Percentiles rank a stretch among this genome's conserved stretches.
These are phyloP conservation scores for Himantopus leucocephalus DNA, from an alignment of 2,113 vertebrate species.

Conservation along the genomic window DNA sequence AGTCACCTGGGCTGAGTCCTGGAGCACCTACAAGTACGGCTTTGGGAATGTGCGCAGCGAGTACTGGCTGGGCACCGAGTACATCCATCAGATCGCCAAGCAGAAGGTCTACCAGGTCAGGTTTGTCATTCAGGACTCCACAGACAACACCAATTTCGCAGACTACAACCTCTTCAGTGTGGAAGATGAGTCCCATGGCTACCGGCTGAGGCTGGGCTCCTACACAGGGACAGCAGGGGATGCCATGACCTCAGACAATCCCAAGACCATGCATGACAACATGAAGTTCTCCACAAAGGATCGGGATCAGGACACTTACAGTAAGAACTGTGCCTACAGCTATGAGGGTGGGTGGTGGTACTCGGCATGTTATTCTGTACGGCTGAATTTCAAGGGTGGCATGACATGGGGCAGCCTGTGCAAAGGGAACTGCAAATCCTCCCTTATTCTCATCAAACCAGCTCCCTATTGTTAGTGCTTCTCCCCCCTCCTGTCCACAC, in stretches of 20 bases:
- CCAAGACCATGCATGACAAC: slow-evolving; percentile 65
- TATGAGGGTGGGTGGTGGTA: slow-evolving; percentile 66
- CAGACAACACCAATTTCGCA: background rate
- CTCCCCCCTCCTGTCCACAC: background rate
- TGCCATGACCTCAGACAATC: slow-evolving; percentile 61
- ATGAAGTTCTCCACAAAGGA: slow-evolving; percentile 71
- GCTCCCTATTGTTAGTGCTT: slow-evolving; percentile 29
- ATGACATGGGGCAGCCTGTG: slow-evolving; percentile 63
- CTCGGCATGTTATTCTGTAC: slow-evolving; percentile 26
- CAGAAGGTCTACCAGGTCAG: slow-evolving; percentile 63
- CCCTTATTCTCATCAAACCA: slow-evolving; percentile 65
- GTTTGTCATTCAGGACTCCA: slow-evolving; percentile 40
- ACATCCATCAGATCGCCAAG: slow-evolving; percentile 52
- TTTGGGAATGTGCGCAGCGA: slow-evolving; percentile 43
- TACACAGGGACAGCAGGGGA: slow-evolving; percentile 48
- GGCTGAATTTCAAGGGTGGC: slow-evolving; percentile 50
- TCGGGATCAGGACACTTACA: slow-evolving; percentile 60
- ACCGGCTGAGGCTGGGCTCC: slow-evolving; percentile 55
- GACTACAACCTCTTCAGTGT: slow-evolving; percentile 61
- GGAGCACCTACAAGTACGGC: slow-evolving; percentile 66
- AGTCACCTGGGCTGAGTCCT: slow-evolving; percentile 54
- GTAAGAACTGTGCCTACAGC: slow-evolving; percentile 62
- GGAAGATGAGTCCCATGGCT: slow-evolving; percentile 47
- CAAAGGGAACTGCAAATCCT: slow-evolving; percentile 63
- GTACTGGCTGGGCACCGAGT: slow-evolving; percentile 66